A percentile compares a stretch with the other conserved stretches of the same genome.
phyloP scores from a whole-genome alignment of 1,140 invertebrate species.

The Probaryconus sp. region DNA sequence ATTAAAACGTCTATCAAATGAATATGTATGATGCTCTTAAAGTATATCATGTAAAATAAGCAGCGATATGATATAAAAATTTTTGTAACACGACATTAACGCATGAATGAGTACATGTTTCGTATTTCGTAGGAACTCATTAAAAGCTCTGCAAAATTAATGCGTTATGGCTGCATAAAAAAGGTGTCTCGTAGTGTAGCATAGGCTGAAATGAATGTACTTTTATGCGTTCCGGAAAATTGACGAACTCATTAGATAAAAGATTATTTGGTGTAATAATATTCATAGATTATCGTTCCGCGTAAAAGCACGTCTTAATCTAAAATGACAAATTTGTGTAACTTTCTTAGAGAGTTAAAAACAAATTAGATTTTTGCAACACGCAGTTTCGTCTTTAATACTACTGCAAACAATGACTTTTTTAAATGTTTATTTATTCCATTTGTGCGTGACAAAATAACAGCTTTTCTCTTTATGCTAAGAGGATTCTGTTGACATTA shows the following conservation, averaged over 20 bases:
- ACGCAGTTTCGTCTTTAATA: no score
- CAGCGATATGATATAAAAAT: conserved; percentile 23
- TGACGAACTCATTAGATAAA: conserved; percentile 56
- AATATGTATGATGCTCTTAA: conserved; percentile 23
- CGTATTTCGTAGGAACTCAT: conserved; percentile 24
- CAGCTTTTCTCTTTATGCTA: no score
- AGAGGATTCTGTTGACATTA: no score
- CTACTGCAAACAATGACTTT: no score
- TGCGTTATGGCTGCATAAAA: conserved; percentile 34
- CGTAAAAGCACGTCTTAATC: no score
- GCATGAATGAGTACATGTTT: conserved; percentile 23
- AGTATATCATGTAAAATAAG: conserved; percentile 26
- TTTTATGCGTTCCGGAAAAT: conserved; percentile 53
- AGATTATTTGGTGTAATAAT: conserved; percentile 45
- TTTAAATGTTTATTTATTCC: no score
- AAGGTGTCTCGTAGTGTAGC: conserved; percentile 18
- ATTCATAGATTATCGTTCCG: no score
- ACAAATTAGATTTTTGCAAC: no score
- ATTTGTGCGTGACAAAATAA: no score
- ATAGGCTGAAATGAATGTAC: conserved; percentile 21
- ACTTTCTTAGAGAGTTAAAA: no score
- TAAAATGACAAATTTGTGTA: no score
- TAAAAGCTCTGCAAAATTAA: conserved; percentile 43
- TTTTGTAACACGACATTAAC: not conserved
- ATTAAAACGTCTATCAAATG: conserved; percentile 34